A percentile compares a stretch with the other conserved stretches of the same genome.
phyloP scores from a whole-genome alignment of 1,140 invertebrate genomes.

The Caerostris darwini region DNA sequence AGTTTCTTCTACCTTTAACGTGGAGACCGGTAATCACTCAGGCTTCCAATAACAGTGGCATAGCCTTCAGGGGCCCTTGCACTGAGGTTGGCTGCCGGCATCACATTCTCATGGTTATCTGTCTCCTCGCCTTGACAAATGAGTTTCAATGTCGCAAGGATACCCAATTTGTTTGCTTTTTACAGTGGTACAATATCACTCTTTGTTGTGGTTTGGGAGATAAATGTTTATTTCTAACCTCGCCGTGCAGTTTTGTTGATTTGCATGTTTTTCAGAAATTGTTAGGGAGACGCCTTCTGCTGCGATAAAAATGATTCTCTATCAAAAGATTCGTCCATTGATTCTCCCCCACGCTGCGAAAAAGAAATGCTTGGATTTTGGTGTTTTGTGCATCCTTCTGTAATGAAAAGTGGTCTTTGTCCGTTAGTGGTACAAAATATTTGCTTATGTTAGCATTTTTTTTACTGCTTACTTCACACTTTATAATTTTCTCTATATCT shows the following conservation, averaged over 20 bases:
- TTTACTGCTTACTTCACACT: too few relatives aligned
- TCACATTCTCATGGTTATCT: constrained; percentile 44
- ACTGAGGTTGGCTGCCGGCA: constrained; percentile 40
- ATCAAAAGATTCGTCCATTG: too few relatives aligned
- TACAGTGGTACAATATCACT: background rate
- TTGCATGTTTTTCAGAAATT: background rate
- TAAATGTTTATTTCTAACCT: constrained; percentile 31
- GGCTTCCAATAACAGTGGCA: constrained; percentile 37
- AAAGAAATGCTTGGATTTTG: too few relatives aligned
- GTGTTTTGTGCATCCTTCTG: too few relatives aligned
- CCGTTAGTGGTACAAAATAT: too few relatives aligned
- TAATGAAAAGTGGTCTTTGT: too few relatives aligned
- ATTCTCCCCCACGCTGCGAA: too few relatives aligned
- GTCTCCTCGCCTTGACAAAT: constrained; percentile 44
- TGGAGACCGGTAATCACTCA: constrained; percentile 45
- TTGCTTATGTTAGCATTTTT: too few relatives aligned
- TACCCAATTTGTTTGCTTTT: constrained; percentile 42
- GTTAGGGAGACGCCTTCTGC: background rate
- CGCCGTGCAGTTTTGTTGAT: constrained; percentile 12
- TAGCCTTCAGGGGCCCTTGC: constrained; percentile 1
- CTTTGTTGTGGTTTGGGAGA: background rate
- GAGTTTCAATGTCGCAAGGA: background rate
- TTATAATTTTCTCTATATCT: too few relatives aligned
- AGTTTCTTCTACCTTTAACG: constrained; percentile 30
- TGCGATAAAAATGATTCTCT: too few relatives aligned